phyloP scores from a whole-genome alignment of 2,888 invertebrate species.

The Drosophila gaucha region DNA sequence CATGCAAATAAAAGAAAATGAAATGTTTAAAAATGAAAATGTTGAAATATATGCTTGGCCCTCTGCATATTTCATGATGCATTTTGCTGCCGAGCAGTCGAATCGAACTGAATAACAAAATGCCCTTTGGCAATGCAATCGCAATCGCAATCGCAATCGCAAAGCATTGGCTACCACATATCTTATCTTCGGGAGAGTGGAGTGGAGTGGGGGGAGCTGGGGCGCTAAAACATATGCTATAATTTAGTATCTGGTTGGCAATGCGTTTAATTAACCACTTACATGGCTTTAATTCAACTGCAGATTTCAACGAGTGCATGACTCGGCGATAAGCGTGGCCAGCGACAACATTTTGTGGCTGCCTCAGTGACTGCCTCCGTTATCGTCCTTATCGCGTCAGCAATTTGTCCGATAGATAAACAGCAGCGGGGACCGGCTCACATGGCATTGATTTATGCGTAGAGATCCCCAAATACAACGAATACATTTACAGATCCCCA shows the following conservation, averaged over 20 bases:
- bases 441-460: slow-evolving; percentile 72
- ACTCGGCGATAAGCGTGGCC: slow-evolving; percentile 52
- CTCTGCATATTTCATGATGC: slow-evolving; percentile 60
- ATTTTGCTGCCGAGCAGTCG: slow-evolving; percentile 40
- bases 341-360: slow-evolving; percentile 57
- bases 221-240: slow-evolving; percentile 73
- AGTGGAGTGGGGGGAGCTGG: too few relatives aligned
- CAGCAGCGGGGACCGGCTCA: slow-evolving; percentile 31
- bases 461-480: slow-evolving; percentile 27
- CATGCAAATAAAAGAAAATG: slow-evolving; percentile 14
- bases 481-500: background rate
- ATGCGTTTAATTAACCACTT: slow-evolving; percentile 77
- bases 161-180: slow-evolving; percentile 24
- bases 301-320: slow-evolving; percentile 50
- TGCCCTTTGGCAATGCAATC: slow-evolving; percentile 22
- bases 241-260: slow-evolving; percentile 56
- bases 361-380: slow-evolving; percentile 19
- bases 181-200: slow-evolving; percentile 54
- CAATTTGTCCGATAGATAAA: slow-evolving; percentile 58
- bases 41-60: slow-evolving; percentile 26
- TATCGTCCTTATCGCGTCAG: slow-evolving; percentile 59
- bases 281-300: slow-evolving; percentile 78
- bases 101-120: slow-evolving; percentile 44
- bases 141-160: background rate
- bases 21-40: slow-evolving; percentile 32